Evolutionary conservation across 2,797 vertebrate species (phyloP).

Genomic region (Cyprinella venusta): DNA sequence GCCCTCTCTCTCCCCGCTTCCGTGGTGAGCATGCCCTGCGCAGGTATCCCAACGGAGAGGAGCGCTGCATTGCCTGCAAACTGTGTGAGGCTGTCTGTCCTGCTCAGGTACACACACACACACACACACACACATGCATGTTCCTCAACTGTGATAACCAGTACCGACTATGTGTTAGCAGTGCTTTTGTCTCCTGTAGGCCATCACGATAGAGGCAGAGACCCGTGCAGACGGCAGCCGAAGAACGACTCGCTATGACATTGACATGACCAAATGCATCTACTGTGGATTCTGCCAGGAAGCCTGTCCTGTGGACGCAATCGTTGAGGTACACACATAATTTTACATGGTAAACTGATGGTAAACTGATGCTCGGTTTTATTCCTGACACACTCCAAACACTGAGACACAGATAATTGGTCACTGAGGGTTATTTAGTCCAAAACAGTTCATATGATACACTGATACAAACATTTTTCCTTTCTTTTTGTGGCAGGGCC

Average conservation of each 20-base stretch:
- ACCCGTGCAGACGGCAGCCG: constrained; percentile 86
- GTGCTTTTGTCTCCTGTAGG: constrained; percentile 69
- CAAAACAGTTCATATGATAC: not conserved
- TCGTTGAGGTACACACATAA: constrained; percentile 81
- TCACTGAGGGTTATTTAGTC: not conserved
- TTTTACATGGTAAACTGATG: not conserved
- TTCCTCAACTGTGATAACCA: not conserved
- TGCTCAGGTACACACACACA: constrained; percentile 80
- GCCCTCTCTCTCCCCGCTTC: constrained; percentile 89
- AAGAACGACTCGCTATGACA: constrained; percentile 90
- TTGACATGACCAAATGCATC: constrained; percentile 95
- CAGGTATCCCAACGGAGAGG: constrained; percentile 89
- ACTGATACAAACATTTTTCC: not conserved
- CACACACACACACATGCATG: not conserved
- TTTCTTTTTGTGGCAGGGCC: constrained; percentile 76
- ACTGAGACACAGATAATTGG: not conserved
- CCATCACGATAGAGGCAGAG: constrained; percentile 90
- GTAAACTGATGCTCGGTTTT: not conserved
- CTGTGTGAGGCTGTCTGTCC: constrained; percentile 93
- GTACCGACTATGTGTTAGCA: constrained; percentile 11
- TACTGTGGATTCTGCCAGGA: constrained; percentile 95
- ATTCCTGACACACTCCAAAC: not conserved
- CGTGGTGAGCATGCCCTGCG: constrained; percentile 90
- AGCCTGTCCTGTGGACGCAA: constrained; percentile 91
- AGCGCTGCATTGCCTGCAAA: constrained; percentile 94